Evolutionary conservation across 2,797 vertebrate species (phyloP), one percentile per base, ranked within the genome.

Genomic region (Rhodeus uyekii): DNA sequence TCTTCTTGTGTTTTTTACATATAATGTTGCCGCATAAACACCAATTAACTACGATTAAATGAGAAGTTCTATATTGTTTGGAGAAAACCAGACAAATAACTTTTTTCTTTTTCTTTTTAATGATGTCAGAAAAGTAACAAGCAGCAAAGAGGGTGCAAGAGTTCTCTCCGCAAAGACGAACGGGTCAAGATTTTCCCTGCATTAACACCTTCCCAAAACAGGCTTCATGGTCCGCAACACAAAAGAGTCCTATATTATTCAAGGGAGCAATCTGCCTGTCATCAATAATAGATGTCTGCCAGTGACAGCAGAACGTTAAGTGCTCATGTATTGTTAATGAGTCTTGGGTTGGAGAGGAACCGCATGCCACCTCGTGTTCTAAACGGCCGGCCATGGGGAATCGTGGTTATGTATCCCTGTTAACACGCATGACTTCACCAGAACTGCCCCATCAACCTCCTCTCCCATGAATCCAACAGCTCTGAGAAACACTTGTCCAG

Each of bases 201-300:
- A 76, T 72, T 16, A 61, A 63, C 67, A 73, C 76, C 69, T 60
- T n/a, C 39, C 50, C 48, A 79, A 73, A 58, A 68, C 53, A 18
- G 53, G 18, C 68, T 83, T 73, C 60, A 65, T 24, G 61, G 76
- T 72, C 80, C 60, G 27, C 58, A 65, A 85, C 50, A 86, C 60
- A 73, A 83, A 86, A 44, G 27, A 39, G 6, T 4, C 14, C 64
- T 86, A 80, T 76, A 88, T 88, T 86, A 88, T 86, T 88, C 61
- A 88, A 81, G 44, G 39, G 60, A 82, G 61, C 85, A 87, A 89
- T 88, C 88, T 87, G 69, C 73, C 71, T 16, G 34, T 44, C 63
- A 88, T 91, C 84, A 86, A 87, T 88, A 86, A 90, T 86, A 86
- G 58, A 90, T 87, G 65, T 32, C 34, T 58, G 55, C 39, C 24